Percentiles rank a stretch among this genome's conserved stretches.
Evolutionary conservation across 2,888 invertebrate species (phyloP).

Genomic region (Cataglyphis cursor): DNA sequence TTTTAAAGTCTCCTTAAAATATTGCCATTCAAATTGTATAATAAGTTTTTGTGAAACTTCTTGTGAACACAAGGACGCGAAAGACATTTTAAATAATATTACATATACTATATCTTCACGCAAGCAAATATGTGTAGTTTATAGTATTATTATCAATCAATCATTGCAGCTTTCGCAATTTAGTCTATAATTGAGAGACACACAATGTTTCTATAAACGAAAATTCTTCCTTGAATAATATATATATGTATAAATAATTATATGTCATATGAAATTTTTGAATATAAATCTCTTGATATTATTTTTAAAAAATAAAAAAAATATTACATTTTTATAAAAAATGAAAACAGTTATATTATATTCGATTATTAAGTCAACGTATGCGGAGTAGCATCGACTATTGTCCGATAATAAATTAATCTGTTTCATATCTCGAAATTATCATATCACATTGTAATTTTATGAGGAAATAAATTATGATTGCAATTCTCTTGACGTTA

Average conservation of each 20-base stretch:
- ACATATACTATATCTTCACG: background rate
- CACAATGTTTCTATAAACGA: background rate
- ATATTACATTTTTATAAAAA: background rate
- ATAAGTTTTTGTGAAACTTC: background rate
- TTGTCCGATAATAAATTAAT: background rate
- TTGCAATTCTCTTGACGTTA: conserved; percentile 23
- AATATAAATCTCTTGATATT: background rate
- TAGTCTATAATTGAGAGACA: background rate
- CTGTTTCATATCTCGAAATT: conserved; percentile 20
- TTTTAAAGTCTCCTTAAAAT: background rate
- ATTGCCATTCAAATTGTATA: background rate
- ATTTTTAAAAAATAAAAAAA: background rate
- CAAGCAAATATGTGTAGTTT: background rate
- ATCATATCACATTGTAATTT: conserved; percentile 30
- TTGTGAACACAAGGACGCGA: background rate
- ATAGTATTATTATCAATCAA: background rate
- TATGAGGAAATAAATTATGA: conserved; percentile 26
- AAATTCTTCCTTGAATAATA: background rate
- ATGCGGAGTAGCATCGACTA: background rate
- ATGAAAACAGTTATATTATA: background rate
- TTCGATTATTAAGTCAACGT: background rate
- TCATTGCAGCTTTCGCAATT: background rate
- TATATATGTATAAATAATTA: background rate
- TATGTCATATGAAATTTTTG: background rate
- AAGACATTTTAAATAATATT: background rate